These are phyloP conservation scores for Prenolepis imparis DNA, from an alignment of 2,888 invertebrate species.

Conservation along the genomic window DNA sequence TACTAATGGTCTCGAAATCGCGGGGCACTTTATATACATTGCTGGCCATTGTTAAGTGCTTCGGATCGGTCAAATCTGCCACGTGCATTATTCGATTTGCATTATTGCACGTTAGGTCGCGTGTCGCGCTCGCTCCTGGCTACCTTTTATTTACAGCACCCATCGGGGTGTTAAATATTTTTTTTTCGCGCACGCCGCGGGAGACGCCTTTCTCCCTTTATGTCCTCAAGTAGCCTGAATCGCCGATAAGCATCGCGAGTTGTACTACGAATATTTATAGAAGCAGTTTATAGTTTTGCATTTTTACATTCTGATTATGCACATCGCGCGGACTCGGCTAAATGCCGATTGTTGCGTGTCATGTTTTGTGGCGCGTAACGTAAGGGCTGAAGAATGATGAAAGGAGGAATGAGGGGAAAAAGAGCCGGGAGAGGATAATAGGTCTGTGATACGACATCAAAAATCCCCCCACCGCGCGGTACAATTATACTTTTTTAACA, in stretches of 20 bases:
- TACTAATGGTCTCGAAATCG: not conserved
- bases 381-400: constrained; percentile 1
- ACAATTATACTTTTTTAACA: constrained; percentile 60
- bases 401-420: not conserved
- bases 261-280: constrained; percentile 61
- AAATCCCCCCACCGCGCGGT: constrained; percentile 49
- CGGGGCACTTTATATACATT: not conserved
- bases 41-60: not conserved
- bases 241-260: constrained; percentile 63
- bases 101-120: constrained; percentile 72
- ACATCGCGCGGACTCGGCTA: constrained; percentile 20
- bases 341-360: constrained; percentile 63
- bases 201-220: constrained; percentile 59
- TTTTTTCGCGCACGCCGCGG: constrained; percentile 15
- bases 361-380: not conserved
- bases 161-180: constrained; percentile 53
- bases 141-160: constrained; percentile 61
- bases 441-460: constrained; percentile 67
- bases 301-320: constrained; percentile 48
- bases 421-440: constrained; percentile 27
- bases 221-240: constrained; percentile 56
- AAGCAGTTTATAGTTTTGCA: constrained; percentile 45
- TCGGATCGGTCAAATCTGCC: constrained; percentile 60
- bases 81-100: constrained; percentile 71
- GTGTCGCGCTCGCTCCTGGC: constrained; percentile 61